phyloP scores from a whole-genome alignment of 2,888 invertebrate species.

The Deilephila porcellus region DNA sequence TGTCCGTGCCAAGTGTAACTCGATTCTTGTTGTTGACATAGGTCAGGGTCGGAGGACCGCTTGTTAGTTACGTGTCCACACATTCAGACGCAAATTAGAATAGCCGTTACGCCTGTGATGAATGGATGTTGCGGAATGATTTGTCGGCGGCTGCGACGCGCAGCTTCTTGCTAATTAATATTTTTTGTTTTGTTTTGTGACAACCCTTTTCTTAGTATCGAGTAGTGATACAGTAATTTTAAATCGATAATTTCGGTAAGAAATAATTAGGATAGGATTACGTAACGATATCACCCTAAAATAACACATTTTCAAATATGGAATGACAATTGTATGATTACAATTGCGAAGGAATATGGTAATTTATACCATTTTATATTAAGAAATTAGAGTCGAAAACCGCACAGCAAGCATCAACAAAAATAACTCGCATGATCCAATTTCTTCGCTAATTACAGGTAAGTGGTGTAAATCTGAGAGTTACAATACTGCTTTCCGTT shows the following conservation, averaged over 20 bases:
- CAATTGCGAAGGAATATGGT: no score
- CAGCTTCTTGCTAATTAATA: conserved; percentile 11
- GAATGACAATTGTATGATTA: no score
- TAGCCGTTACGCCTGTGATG: conserved; percentile 23
- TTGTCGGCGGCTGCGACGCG: conserved; percentile 1
- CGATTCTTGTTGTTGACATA: conserved; percentile 59
- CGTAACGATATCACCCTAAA: no score
- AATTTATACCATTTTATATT: no score
- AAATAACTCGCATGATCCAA: not conserved
- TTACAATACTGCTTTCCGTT: conserved; percentile 24
- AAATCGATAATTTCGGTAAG: not conserved
- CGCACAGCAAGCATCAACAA: not conserved
- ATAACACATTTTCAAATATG: no score
- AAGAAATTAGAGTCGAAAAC: not conserved
- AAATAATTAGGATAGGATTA: no score
- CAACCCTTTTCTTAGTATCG: not conserved
- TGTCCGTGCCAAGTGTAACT: conserved; percentile 62
- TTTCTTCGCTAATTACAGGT: conserved; percentile 7
- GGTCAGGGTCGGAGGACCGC: conserved; percentile 56
- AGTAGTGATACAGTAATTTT: no score
- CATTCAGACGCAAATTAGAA: conserved; percentile 22
- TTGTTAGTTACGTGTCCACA: conserved; percentile 20
- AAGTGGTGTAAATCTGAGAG: conserved; percentile 21
- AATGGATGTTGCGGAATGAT: conserved; percentile 19
- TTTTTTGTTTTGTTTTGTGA: not conserved